Evolutionary conservation across 1,140 invertebrate genomes (phyloP).

Genomic region (Araneus ventricosus): DNA sequence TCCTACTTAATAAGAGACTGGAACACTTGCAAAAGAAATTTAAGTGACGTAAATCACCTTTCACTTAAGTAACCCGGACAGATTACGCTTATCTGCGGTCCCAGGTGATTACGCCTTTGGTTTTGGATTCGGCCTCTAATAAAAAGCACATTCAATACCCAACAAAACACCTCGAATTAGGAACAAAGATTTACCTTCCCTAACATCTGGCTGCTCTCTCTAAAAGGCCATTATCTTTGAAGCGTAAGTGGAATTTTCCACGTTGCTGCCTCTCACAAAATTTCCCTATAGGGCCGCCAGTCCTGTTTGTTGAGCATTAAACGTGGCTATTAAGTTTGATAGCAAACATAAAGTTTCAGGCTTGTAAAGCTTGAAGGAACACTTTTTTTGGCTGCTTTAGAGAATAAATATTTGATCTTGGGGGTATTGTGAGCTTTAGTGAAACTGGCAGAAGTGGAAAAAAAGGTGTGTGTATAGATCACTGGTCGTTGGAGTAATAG

Average conservation of each 20-base stretch:
- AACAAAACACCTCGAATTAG: constrained; percentile 42
- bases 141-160: constrained; percentile 42
- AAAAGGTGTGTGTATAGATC: neutral
- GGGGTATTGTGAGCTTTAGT: neutral
- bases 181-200: neutral
- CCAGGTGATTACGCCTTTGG: constrained; percentile 8
- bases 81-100: neutral
- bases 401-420: constrained; percentile 45
- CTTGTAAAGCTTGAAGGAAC: neutral
- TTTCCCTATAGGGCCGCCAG: neutral
- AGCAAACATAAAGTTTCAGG: constrained; percentile 45
- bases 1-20: neutral
- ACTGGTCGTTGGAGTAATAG: too few relatives aligned
- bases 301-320: constrained; percentile 33
- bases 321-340: constrained; percentile 59
- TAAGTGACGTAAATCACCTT: constrained; percentile 15
- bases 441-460: neutral
- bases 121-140: neutral
- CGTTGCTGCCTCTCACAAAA: neutral
- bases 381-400: neutral
- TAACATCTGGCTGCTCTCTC: neutral
- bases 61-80: neutral
- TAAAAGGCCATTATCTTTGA: constrained; percentile 43
- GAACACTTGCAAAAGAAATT: neutral
- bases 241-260: constrained; percentile 31